Evolutionary conservation across 2,113 vertebrate species (phyloP).

Genomic region (Gasterosteus nipponicus): DNA sequence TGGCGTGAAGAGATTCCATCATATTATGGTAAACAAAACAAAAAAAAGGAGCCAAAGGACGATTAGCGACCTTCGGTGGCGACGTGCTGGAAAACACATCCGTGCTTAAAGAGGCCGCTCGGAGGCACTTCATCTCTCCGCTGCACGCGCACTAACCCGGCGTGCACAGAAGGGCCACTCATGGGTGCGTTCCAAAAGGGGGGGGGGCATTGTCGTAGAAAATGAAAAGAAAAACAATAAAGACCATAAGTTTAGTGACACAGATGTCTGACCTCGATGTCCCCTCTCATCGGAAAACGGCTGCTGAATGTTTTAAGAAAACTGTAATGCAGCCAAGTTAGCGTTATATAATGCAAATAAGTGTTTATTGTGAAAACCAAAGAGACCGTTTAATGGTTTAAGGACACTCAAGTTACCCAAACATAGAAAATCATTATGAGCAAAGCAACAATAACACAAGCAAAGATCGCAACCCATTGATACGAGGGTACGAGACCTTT

Average conservation of each 20-base stretch:
- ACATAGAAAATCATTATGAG: constrained; percentile 47
- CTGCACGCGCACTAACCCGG: constrained; percentile 15
- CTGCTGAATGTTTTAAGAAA: constrained; percentile 68
- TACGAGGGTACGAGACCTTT: constrained; percentile 36
- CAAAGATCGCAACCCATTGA: constrained; percentile 46
- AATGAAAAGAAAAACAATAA: constrained; percentile 58
- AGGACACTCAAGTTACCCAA: constrained; percentile 48
- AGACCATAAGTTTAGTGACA: constrained; percentile 16
- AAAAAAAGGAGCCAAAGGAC: constrained; percentile 55
- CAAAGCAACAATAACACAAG: constrained; percentile 17
- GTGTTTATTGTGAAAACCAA: constrained; percentile 59
- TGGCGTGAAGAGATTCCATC: constrained; percentile 49
- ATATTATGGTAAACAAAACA: constrained; percentile 13
- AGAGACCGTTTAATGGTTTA: constrained; percentile 56
- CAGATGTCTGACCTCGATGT: constrained; percentile 51
- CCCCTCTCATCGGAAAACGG: constrained; percentile 43
- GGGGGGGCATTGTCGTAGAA: constrained; percentile 29
- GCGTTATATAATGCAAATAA: constrained; percentile 71
- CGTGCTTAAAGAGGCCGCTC: constrained; percentile 8
- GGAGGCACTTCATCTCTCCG: constrained; percentile 20
- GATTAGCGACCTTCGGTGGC: constrained; percentile 48
- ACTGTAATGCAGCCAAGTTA: constrained; percentile 63
- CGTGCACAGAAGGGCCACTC: constrained; percentile 26
- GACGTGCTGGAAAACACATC: constrained; percentile 30
- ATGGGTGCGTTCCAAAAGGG: constrained; percentile 3